phyloP scores from a whole-genome alignment of 2,797 vertebrate genomes.

The Gastrophryne carolinensis region DNA sequence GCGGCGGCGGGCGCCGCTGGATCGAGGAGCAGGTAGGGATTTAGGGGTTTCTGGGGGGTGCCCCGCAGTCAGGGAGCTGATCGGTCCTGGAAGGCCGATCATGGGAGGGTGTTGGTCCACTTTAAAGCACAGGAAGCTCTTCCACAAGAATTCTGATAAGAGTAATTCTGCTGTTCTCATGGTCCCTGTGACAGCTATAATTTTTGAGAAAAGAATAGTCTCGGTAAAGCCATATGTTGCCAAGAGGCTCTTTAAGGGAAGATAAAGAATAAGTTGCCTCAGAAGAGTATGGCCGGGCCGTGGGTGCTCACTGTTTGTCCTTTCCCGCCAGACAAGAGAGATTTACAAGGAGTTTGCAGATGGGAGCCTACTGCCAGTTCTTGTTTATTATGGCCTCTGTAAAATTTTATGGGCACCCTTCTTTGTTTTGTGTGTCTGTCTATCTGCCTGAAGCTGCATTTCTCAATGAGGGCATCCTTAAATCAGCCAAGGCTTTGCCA shows the following conservation, averaged over 20 bases:
- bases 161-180: no score
- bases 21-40: no score
- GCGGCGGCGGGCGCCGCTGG: no score
- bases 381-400: constrained; percentile 15
- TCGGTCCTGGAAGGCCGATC: no score
- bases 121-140: no score
- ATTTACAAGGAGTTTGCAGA: constrained; percentile 36
- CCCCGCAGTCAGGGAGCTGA: no score
- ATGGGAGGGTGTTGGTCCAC: no score
- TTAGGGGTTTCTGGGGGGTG: no score
- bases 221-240: constrained; percentile 24
- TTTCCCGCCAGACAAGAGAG: constrained; percentile 13
- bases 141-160: no score
- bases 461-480: constrained; percentile 7
- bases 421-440: constrained; percentile 15
- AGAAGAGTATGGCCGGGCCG: not conserved
- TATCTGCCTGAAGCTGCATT: constrained; percentile 20
- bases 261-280: not conserved
- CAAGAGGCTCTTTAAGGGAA: not conserved
- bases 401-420: constrained; percentile 35
- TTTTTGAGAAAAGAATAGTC: not conserved
- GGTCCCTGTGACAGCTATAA: not conserved
- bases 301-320: constrained; percentile 5
- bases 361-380: constrained; percentile 2
- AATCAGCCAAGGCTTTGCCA: constrained; percentile 16